Percentiles rank a stretch among this genome's conserved stretches.
Evolutionary conservation across 2,797 vertebrate genomes (phyloP).

Genomic region (Ibycter americanus): DNA sequence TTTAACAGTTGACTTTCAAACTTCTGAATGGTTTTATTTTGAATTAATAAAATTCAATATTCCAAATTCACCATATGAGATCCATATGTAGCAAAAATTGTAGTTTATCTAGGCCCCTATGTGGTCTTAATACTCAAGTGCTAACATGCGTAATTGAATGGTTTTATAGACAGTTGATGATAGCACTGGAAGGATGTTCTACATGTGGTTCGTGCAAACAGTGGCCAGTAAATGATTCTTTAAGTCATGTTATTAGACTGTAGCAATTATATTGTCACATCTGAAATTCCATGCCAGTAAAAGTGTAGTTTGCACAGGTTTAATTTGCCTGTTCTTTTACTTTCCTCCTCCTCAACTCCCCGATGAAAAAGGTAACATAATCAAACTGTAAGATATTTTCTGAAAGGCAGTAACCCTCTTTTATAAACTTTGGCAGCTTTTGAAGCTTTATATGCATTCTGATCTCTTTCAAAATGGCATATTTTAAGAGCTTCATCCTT

Average conservation of each 20-base stretch:
- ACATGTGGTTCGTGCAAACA: not conserved
- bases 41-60: not conserved
- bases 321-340: not conserved
- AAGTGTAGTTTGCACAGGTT: not conserved
- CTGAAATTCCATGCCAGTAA: not conserved
- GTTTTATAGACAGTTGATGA: not conserved
- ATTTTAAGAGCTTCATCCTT: not conserved
- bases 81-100: not conserved
- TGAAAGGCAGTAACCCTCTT: not conserved
- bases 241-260: not conserved
- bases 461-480: not conserved
- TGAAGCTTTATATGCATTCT: not conserved
- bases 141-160: not conserved
- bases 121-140: not conserved
- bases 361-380: not conserved
- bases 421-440: not conserved
- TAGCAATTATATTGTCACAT: not conserved
- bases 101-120: not conserved
- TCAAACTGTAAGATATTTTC: not conserved
- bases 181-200: not conserved
- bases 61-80: not conserved
- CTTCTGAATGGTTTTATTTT: not conserved
- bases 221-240: not conserved
- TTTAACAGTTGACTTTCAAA: not conserved
- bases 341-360: not conserved